These are phyloP conservation scores for Coptodon bakossiorum DNA, from an alignment of 2,113 vertebrate genomes.

Conservation along the genomic window DNA sequence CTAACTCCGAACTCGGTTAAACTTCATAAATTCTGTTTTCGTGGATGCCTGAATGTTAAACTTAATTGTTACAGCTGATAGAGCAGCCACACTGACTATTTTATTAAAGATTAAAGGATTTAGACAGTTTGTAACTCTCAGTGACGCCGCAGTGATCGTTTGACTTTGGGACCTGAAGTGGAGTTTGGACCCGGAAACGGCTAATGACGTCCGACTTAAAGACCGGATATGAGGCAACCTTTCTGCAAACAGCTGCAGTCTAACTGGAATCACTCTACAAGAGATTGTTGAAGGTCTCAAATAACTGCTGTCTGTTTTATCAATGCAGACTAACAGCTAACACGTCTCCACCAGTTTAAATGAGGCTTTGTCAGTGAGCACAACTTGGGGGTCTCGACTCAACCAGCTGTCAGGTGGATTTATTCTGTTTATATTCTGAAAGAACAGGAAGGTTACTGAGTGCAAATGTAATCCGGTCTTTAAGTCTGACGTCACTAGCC, in stretches of 20 bases:
- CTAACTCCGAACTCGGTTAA: fast-evolving
- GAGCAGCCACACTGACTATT: background rate
- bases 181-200: fast-evolving
- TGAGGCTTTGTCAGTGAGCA: background rate
- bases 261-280: background rate
- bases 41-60: background rate
- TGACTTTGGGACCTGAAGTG: background rate
- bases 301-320: background rate
- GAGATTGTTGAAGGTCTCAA: background rate
- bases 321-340: fast-evolving
- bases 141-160: background rate
- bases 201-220: background rate
- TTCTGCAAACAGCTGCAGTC: background rate
- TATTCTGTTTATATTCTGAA: background rate
- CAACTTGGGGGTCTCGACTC: too few species aligned
- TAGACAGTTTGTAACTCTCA: background rate
- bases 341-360: background rate
- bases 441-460: background rate
- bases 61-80: fast-evolving
- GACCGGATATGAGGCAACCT: background rate
- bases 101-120: background rate
- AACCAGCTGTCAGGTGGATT: background rate
- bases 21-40: background rate
- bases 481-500: fast-evolving
- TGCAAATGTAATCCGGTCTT: background rate